These are phyloP conservation scores for Nylanderia fulva DNA, from an alignment of 1,140 invertebrate genomes.

Conservation along the genomic window DNA sequence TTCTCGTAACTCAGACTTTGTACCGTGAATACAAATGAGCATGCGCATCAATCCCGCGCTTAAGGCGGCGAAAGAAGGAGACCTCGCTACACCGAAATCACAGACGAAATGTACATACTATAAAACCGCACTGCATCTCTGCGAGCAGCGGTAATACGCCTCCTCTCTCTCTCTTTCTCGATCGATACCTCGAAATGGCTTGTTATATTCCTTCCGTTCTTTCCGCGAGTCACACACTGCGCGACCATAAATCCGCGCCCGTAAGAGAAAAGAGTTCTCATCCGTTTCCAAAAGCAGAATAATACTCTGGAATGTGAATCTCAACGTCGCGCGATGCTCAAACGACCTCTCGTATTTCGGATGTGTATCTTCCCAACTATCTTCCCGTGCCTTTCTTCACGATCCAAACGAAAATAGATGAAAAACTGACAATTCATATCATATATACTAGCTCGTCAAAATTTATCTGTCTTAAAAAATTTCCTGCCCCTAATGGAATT, in stretches of 20 bases:
- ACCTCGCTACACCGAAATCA: conserved; percentile 34
- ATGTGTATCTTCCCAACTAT: conserved; percentile 3
- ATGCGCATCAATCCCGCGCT: conserved; percentile 22
- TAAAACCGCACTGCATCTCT: background rate
- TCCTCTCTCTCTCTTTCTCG: background rate
- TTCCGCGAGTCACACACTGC: background rate
- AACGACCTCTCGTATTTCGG: background rate
- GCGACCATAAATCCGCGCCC: background rate
- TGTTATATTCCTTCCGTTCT: conserved; percentile 18
- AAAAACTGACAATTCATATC: background rate
- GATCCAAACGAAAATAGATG: background rate
- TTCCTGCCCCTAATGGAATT: background rate
- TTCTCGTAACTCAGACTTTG: conserved; percentile 53
- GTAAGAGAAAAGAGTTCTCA: conserved; percentile 25
- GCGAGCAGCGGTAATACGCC: conserved; percentile 15
- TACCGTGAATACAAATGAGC: conserved; percentile 56
- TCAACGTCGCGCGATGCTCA: background rate
- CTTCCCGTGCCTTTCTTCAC: background rate
- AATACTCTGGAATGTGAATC: conserved; percentile 3
- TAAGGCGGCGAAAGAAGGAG: conserved; percentile 4
- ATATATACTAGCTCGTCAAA: background rate
- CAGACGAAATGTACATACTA: conserved; percentile 21
- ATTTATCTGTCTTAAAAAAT: background rate
- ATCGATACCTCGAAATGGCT: conserved; percentile 24
- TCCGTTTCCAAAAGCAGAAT: conserved; percentile 3